Evolutionary conservation across 2,113 vertebrate species (phyloP).

Genomic region (Apistogramma diplotaenia): DNA sequence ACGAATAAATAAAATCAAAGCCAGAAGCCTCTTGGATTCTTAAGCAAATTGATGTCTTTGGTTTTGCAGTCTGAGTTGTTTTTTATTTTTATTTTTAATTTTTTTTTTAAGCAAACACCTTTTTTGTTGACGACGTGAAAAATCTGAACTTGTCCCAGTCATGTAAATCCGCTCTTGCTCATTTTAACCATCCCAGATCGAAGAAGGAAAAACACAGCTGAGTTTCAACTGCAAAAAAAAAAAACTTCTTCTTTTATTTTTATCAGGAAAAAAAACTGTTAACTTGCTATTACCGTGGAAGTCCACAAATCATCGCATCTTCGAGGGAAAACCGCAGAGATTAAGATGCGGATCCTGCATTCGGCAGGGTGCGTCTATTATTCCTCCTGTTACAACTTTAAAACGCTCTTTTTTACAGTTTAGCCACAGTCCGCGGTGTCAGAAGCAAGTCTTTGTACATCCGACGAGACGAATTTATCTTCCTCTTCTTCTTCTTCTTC

Average conservation of each 20-base stretch:
- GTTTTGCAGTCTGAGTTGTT: constrained; percentile 59
- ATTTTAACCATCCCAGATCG: constrained; percentile 41
- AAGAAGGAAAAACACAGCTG: neutral
- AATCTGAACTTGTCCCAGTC: constrained; percentile 63
- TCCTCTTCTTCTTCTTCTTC: neutral
- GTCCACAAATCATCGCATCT: constrained; percentile 43
- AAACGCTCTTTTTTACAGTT: constrained; percentile 33
- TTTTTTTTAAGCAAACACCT: constrained; percentile 18
- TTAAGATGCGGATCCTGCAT: constrained; percentile 60
- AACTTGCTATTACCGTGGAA: neutral
- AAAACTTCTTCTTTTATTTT: too few species aligned
- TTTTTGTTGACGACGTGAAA: constrained; percentile 15
- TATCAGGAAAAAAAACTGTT: neutral
- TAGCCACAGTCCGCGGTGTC: constrained; percentile 25
- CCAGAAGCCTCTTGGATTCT: constrained; percentile 44
- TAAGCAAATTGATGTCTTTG: constrained; percentile 72
- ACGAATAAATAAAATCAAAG: constrained; percentile 36
- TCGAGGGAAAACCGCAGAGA: constrained; percentile 34
- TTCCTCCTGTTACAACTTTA: constrained; percentile 59
- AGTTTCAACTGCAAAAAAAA: neutral
- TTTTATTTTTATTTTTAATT: neutral
- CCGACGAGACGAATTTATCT: constrained; percentile 18
- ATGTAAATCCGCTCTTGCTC: constrained; percentile 59
- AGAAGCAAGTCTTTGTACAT: constrained; percentile 44
- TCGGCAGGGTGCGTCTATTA: constrained; percentile 55